Base-by-base conservation (phyloP, 2,797 vertebrate genomes). In the Scyliorhinus canicula region DNA sequence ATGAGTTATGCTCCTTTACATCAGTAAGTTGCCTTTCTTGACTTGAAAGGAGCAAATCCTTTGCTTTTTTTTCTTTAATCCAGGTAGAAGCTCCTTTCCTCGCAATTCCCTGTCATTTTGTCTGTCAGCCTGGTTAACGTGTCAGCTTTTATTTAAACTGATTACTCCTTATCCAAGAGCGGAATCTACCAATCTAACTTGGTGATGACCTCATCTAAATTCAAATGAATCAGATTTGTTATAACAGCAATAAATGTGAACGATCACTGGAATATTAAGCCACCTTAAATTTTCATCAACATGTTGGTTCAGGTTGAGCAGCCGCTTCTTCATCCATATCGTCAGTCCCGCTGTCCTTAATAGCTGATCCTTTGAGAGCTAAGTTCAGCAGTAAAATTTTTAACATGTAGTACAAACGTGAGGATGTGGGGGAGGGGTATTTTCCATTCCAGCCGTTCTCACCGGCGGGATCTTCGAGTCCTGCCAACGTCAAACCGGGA, bases 141-240 rank as follows among this genome's bases (percentile, higher is more conserved):
- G 31, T 86, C 50, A 55, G 47, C 50, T 86, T 52, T 86, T 31
- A 86, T 86, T 86, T 55, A 86, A 55, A 86, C 52, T 57, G 31
- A 88, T 6, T 88, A 91, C n/a, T 65, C 21, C 60, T 63, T 35
- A n/a, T 65, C 40, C n/a, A 44, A 65, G 57, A 65, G 24, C 4
- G 21, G 57, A 65, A 44, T 40, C 35, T 65, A 44, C 88, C n/a
- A 91, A n/a, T 14, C 19, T 12, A 91, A 65, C 57, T 11, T 63
- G 57, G n/a, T n/a, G 35, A 44, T 65, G 88, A 65, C 88, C 60
- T n/a, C 88, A 65, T 65, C 57, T 91, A 63, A 91, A 44, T 91
- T 91, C 60, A 63, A 91, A 65, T 91, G 40, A 82, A 8, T 82
- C 47, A 65, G 79, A 47, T 40, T 82, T 47, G 79, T 47, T 47